phyloP scores from a whole-genome alignment of 2,888 invertebrate species.

The Nycteola revayana region DNA sequence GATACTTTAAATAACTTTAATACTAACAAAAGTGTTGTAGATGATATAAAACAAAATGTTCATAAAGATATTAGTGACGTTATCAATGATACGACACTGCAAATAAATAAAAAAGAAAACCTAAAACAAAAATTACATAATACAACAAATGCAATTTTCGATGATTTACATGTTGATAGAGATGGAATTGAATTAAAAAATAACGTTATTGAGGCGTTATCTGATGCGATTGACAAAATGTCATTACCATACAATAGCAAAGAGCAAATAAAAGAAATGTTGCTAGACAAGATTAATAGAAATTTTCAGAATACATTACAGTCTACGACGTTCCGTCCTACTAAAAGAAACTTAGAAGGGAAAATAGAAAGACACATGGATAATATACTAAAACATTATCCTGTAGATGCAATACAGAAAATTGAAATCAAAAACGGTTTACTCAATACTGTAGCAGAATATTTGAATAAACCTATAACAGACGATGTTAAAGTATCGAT shows the following conservation, averaged over 20 bases:
- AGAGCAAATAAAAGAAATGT: neutral
- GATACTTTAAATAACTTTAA: neutral
- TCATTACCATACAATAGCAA: neutral
- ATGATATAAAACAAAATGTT: slow-evolving; percentile 1
- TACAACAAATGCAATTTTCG: neutral
- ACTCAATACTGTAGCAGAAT: neutral
- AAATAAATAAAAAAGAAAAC: neutral
- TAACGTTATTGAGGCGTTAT: neutral
- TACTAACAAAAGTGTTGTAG: neutral
- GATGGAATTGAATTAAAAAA: neutral
- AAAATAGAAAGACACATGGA: neutral
- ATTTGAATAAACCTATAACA: neutral
- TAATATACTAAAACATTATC: neutral
- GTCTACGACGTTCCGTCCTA: too few relatives aligned
- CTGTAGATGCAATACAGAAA: neutral
- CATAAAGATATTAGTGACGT: slow-evolving; percentile 1
- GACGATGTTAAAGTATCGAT: neutral
- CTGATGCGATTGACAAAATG: neutral
- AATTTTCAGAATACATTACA: too few relatives aligned
- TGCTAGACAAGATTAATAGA: neutral
- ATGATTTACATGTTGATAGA: neutral
- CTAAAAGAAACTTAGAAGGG: neutral
- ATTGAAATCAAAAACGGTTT: neutral
- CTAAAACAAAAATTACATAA: slow-evolving; percentile 5
- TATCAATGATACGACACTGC: slow-evolving; percentile 2